These are phyloP conservation scores for Sternotherus odoratus DNA, from an alignment of 2,797 vertebrate species.

Conservation along the genomic window DNA sequence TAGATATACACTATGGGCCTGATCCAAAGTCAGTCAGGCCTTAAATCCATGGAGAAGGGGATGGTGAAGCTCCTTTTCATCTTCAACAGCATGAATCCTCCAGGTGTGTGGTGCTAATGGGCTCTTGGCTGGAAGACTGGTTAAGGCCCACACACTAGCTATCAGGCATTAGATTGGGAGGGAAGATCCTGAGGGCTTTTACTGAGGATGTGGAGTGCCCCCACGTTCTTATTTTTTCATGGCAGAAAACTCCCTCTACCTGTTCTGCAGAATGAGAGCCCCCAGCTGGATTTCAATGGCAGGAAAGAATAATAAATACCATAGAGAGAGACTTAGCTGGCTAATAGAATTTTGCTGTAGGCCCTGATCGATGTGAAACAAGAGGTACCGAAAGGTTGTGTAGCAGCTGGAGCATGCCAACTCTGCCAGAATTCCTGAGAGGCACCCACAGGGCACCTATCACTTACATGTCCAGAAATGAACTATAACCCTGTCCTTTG, in stretches of 20 bases:
- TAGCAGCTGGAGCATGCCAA: not conserved
- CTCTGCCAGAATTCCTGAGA: not conserved
- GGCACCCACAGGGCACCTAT: not conserved
- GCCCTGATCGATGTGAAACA: not conserved
- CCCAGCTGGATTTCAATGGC: not conserved
- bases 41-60: not conserved
- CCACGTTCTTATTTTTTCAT: not conserved
- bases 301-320: not conserved
- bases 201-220: not conserved
- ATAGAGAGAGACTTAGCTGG: not conserved
- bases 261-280: not conserved
- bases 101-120: not conserved
- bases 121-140: not conserved
- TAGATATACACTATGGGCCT: not conserved
- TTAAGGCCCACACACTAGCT: not conserved
- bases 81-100: not conserved
- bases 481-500: not conserved
- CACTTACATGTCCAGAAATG: fast-evolving
- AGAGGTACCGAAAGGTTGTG: not conserved
- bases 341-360: not conserved
- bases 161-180: not conserved
- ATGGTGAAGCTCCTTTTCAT: not conserved
- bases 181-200: not conserved
- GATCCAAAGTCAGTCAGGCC: not conserved
- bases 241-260: not conserved